Percentiles rank a stretch among this genome's conserved stretches.
Conservation (phyloP, 2,113 vertebrate genomes). For the Accipiter virgatus region DNA sequence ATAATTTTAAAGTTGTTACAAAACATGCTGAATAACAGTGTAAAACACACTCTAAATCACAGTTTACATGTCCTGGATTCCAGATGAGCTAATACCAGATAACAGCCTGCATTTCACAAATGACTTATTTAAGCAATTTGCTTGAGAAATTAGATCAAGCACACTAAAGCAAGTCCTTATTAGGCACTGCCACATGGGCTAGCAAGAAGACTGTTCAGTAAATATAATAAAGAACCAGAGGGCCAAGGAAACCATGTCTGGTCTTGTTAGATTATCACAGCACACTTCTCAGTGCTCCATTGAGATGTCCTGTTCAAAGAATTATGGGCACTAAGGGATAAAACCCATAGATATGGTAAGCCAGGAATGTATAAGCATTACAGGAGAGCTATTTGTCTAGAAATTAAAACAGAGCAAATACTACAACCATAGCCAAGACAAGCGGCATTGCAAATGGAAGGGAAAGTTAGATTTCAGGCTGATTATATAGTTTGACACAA, state of each 20-base stretch:
- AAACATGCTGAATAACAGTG: neutral
- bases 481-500: neutral
- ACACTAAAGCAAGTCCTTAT: neutral
- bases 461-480: neutral
- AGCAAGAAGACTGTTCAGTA: neutral
- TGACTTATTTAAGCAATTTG: conserved; percentile 35
- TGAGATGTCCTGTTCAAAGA: neutral
- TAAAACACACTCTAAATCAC: conserved; percentile 15
- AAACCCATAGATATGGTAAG: neutral
- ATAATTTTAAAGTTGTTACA: conserved; percentile 23
- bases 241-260: neutral
- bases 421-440: neutral
- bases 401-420: neutral
- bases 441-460: neutral
- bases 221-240: conserved; percentile 9
- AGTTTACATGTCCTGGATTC: conserved; percentile 28
- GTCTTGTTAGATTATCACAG: neutral
- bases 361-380: neutral
- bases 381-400: neutral
- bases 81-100: conserved; percentile 44
- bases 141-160: conserved; percentile 43
- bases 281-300: neutral
- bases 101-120: conserved; percentile 26
- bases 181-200: neutral
- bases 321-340: neutral